Evolutionary conservation across 2,113 vertebrate genomes (phyloP), one percentile per base, ranked within the genome.

Genomic region (Hypanus sabinus): DNA sequence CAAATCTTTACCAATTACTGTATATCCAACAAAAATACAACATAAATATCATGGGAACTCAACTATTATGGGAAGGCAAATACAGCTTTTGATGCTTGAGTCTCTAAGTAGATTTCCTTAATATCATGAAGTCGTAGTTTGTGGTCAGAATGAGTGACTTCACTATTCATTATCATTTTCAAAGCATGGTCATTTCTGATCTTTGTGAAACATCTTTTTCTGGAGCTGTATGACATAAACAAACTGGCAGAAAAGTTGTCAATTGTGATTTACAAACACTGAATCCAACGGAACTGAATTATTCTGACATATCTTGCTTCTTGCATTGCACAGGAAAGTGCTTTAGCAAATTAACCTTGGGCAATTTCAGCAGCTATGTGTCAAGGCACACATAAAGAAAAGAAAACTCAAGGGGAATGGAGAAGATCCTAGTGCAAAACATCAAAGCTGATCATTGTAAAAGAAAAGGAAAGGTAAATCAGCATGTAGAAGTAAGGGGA

Each of bases 11-110:
- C 20, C 70, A 93, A 73, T 93, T 93, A 46, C 46, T 46, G 46
- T 46, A 75, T 22, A 73, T 55, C 91, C 91, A 93, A 90, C 68
- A 73, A 73, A 55, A 73, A 93, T 71, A 93, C 70, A 93, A 46
- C 60, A 46, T 55, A 24, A 93, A 75, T 55, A 55, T 46, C 70
- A 93, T 30, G 68, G 70, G 91, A 93, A 73, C 22, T 3, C 57
- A n/a, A 11, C 38, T 14, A 20, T 93, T 73, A 93, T 71, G 9
- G 65, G 68, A 93, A 73, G 36, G 20, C 38, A 71, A 73, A 38
- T 46, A 71, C 36, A 71, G 38, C 18, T 70, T 71, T 73, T 10
- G 70, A 38, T 73, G 70, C 24, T 71, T 38, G 36, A 46, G 68
- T 6, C 36, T 71, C 22, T 46, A 55, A 27, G 68, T n/a, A 36